Conservation (phyloP, 2,888 invertebrate species). For the Synergus laeviventris region DNA sequence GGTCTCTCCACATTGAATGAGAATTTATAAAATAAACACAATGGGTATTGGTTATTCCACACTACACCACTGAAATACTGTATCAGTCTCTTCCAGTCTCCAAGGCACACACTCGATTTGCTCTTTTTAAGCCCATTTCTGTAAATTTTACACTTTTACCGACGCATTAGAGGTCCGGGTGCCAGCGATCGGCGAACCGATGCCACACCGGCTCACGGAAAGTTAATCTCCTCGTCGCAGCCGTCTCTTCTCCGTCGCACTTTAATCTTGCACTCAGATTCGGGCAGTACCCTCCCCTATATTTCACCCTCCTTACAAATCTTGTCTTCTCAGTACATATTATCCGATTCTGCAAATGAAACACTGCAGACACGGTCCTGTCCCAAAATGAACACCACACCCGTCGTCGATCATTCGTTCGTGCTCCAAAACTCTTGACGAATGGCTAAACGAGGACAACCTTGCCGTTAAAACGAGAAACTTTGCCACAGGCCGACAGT, state of each 20-base stretch:
- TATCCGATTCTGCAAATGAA: conserved; percentile 31
- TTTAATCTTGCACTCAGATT: background rate
- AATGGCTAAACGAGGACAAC: background rate
- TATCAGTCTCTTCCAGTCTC: background rate
- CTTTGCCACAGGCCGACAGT: background rate
- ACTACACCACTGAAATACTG: background rate
- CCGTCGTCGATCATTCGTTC: conserved; percentile 37
- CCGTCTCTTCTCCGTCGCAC: conserved; percentile 1
- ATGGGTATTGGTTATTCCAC: background rate
- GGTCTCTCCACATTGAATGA: conserved; percentile 2
- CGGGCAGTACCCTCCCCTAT: conserved; percentile 16
- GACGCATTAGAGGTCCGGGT: conserved; percentile 28
- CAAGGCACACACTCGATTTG: background rate
- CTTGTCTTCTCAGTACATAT: conserved; percentile 20
- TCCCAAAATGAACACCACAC: conserved; percentile 37
- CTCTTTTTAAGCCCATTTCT: too few relatives aligned
- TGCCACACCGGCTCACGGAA: conserved; percentile 35
- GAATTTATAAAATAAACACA: background rate
- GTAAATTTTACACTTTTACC: background rate
- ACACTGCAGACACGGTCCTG: conserved; percentile 14
- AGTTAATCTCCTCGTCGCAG: conserved; percentile 10
- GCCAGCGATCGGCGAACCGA: conserved; percentile 40
- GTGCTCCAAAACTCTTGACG: conserved; percentile 6
- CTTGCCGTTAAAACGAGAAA: conserved; percentile 17
- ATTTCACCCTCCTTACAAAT: conserved; percentile 11